Percentiles rank a stretch among this genome's conserved stretches.
These are phyloP conservation scores for Actenoides hombroni DNA, from an alignment of 2,113 vertebrate genomes.

Conservation along the genomic window DNA sequence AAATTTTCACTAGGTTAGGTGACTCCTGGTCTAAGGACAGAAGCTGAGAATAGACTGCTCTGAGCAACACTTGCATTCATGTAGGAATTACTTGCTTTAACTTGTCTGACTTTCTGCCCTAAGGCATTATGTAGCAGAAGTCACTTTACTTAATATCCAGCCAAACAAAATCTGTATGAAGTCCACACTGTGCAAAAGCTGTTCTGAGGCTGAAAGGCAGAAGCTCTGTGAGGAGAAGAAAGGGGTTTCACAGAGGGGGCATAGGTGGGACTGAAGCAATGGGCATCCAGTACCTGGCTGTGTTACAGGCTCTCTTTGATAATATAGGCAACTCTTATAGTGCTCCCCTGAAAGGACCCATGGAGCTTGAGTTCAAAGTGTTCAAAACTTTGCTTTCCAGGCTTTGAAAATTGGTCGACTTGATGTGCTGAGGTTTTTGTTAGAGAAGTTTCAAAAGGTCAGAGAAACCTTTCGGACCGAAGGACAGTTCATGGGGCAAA, in stretches of 20 bases:
- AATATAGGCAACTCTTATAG: background rate
- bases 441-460: background rate
- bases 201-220: background rate
- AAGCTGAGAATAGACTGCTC: background rate
- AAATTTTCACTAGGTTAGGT: background rate
- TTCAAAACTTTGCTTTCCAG: background rate
- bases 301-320: background rate
- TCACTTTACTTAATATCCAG: background rate
- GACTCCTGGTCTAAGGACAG: background rate
- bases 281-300: background rate
- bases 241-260: rapidly evolving
- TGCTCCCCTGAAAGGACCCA: background rate
- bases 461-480: background rate
- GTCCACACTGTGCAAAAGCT: background rate
- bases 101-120: background rate
- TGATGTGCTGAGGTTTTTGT: background rate
- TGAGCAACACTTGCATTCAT: background rate
- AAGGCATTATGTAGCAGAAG: background rate
- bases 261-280: background rate
- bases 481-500: background rate
- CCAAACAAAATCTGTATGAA: background rate
- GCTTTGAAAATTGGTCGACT: background rate
- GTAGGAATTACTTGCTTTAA: background rate
- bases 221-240: background rate
- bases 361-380: background rate